phyloP scores from a whole-genome alignment of 2,113 vertebrate genomes.

The Halcyon malimbica region DNA sequence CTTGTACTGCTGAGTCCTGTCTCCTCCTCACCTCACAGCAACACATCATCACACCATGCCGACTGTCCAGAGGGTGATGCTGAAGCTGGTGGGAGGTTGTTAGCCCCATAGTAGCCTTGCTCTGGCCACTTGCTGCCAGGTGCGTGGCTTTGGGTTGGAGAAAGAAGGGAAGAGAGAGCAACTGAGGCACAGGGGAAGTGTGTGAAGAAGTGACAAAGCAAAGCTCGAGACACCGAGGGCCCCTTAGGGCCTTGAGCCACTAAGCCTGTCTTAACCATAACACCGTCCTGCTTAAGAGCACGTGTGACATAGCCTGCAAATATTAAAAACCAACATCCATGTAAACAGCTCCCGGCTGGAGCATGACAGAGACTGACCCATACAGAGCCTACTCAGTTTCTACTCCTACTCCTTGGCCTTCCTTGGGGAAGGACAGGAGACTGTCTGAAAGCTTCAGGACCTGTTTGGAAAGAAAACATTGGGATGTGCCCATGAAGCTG shows the following conservation, averaged over 20 bases:
- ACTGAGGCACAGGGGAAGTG: neutral
- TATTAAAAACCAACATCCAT: neutral
- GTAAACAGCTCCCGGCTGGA: neutral
- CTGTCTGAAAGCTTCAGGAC: neutral
- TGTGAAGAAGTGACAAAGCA: neutral
- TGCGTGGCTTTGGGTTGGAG: neutral
- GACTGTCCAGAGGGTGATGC: neutral
- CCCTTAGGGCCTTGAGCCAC: neutral
- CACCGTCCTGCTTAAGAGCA: neutral
- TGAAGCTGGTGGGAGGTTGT: neutral
- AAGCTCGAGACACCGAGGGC: neutral
- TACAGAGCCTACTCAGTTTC: neutral
- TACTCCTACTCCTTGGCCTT: neutral
- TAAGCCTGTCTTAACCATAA: neutral
- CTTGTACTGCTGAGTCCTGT: neutral
- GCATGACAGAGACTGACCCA: neutral
- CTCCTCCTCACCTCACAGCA: neutral
- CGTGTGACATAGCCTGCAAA: neutral
- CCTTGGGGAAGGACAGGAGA: neutral
- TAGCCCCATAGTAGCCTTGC: neutral
- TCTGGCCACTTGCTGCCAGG: neutral
- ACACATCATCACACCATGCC: accelerated
- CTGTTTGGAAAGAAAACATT: neutral
- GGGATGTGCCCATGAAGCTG: neutral
- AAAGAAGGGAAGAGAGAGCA: neutral